Evolutionary conservation across 1,140 invertebrate genomes (phyloP).

Genomic region (Wiebesia pumilae): DNA sequence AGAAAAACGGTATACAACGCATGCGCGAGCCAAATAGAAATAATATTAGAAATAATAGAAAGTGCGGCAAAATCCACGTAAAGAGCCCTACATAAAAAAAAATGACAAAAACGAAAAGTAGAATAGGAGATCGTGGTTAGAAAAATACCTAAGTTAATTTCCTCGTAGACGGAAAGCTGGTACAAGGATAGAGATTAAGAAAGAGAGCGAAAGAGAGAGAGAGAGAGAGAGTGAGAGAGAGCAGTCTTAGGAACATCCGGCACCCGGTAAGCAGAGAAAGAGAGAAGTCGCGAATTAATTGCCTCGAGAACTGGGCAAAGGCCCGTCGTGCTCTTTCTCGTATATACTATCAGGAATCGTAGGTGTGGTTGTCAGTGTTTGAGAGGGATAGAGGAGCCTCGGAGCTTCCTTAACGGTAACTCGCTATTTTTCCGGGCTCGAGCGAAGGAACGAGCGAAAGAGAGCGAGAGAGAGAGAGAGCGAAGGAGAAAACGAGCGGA

Average conservation of each 20-base stretch:
- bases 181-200: not conserved
- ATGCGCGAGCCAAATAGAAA: not conserved
- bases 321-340: constrained; percentile 12
- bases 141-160: constrained; percentile 6
- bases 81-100: not conserved
- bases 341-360: constrained; percentile 40
- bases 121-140: not conserved
- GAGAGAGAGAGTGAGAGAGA: not conserved
- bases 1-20: not conserved
- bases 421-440: constrained; percentile 34
- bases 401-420: constrained; percentile 50
- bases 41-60: too few relatives aligned
- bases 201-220: not conserved
- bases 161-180: not conserved
- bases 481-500: constrained; percentile 13
- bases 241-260: not conserved
- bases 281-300: constrained; percentile 45
- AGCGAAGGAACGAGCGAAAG: not conserved
- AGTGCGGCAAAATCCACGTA: not conserved
- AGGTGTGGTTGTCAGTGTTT: constrained; percentile 47
- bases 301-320: constrained; percentile 22
- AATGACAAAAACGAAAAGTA: constrained; percentile 10
- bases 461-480: not conserved
- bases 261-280: not conserved
- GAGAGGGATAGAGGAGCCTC: constrained; percentile 32